Evolutionary conservation across 1,140 invertebrate species (phyloP).

Genomic region (Macrosteles quadrilineatus): DNA sequence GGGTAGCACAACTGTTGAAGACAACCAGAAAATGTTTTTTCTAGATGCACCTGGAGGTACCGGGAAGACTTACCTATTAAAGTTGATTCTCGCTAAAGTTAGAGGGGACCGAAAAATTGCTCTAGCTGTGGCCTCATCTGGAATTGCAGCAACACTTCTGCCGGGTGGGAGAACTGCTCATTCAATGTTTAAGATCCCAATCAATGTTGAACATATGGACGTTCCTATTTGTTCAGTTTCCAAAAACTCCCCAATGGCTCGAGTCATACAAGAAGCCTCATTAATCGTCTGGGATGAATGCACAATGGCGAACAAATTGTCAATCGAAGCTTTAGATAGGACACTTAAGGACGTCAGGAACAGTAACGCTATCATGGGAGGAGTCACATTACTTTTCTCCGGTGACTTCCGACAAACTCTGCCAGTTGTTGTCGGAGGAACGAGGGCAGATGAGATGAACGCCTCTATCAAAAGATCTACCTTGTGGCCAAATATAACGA

Average conservation of each 20-base stretch:
- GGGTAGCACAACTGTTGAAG: background rate
- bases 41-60: slow-evolving; percentile 39
- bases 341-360: slow-evolving; percentile 41
- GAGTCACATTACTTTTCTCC: slow-evolving; percentile 27
- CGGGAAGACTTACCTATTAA: slow-evolving; percentile 42
- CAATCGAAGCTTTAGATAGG: slow-evolving; percentile 41
- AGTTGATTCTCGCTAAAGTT: slow-evolving; percentile 38
- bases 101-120: slow-evolving; percentile 40
- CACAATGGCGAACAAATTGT: slow-evolving; percentile 42
- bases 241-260: slow-evolving; percentile 37
- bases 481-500: slow-evolving; percentile 43
- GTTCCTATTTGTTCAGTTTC: slow-evolving; percentile 40
- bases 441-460: slow-evolving; percentile 44
- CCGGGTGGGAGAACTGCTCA: slow-evolving; percentile 50
- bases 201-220: slow-evolving; percentile 36
- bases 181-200: slow-evolving; percentile 48
- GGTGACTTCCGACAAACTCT: slow-evolving; percentile 45
- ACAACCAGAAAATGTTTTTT: background rate
- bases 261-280: slow-evolving; percentile 39
- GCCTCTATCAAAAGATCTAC: slow-evolving; percentile 51
- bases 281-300: too few species aligned
- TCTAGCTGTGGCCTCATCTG: slow-evolving; percentile 49
- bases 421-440: background rate
- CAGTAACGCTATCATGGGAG: slow-evolving; percentile 44
- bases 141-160: slow-evolving; percentile 51